Percentiles rank a stretch among this genome's conserved stretches.
Conservation (phyloP, 2,888 invertebrate species). For the Lithophane leautieri region DNA sequence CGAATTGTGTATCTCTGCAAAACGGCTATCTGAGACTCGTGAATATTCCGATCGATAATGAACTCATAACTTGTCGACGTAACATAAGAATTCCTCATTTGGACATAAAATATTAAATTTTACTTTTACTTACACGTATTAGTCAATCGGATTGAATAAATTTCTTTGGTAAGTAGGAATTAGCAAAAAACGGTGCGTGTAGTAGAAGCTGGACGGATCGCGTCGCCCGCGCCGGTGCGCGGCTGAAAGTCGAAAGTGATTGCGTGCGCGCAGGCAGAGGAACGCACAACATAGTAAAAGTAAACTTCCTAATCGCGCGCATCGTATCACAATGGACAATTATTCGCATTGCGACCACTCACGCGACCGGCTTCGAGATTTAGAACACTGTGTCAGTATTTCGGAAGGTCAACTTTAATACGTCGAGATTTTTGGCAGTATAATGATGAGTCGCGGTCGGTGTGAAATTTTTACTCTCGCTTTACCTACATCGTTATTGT, state of each 20-base stretch:
- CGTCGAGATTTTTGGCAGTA: constrained; percentile 50
- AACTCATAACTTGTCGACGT: constrained; percentile 21
- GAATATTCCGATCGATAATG: constrained; percentile 28
- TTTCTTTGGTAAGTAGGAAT: constrained; percentile 64
- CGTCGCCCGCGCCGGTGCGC: constrained; percentile 58
- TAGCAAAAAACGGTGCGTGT: constrained; percentile 63
- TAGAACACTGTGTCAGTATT: constrained; percentile 78
- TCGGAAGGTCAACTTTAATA: constrained; percentile 75
- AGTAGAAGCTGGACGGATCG: constrained; percentile 56
- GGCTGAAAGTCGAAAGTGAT: constrained; percentile 87
- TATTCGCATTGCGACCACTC: constrained; percentile 69
- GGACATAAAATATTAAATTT: constrained; percentile 31
- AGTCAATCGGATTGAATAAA: constrained; percentile 66
- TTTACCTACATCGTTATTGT: constrained; percentile 37
- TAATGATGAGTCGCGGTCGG: constrained; percentile 50
- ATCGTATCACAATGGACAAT: constrained; percentile 75
- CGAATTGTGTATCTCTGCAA: constrained; percentile 40
- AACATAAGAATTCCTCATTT: constrained; percentile 50
- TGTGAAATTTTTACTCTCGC: constrained; percentile 64
- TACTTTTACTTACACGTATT: constrained; percentile 70
- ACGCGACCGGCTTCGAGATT: constrained; percentile 72
- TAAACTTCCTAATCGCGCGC: constrained; percentile 86
- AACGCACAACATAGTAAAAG: constrained; percentile 85
- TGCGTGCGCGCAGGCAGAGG: constrained; percentile 78
- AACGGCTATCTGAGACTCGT: constrained; percentile 33